A percentile compares a stretch with the other conserved stretches of the same genome.
phyloP scores from a whole-genome alignment of 2,888 invertebrate species.

The Chalcis sispes region DNA sequence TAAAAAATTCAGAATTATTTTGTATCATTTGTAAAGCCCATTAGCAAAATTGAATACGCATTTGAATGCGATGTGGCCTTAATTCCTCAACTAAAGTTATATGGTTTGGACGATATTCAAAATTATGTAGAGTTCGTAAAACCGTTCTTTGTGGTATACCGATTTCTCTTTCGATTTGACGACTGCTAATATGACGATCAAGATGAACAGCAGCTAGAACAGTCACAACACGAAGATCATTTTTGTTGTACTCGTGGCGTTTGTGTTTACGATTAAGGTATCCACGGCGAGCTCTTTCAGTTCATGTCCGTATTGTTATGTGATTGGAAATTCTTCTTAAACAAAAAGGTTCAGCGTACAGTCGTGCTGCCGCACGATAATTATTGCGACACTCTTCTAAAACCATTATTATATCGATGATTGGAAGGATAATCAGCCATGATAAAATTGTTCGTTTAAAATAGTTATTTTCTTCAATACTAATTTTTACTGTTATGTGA shows the following conservation, averaged over 20 bases:
- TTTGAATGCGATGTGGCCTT: too few species aligned
- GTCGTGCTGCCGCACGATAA: slow-evolving; percentile 25
- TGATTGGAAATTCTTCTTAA: slow-evolving; percentile 28
- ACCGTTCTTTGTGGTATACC: slow-evolving; percentile 49
- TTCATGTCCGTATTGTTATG: slow-evolving; percentile 9
- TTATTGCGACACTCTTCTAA: slow-evolving; percentile 13
- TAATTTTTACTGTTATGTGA: too few species aligned
- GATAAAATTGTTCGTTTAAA: not conserved
- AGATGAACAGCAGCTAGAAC: too few species aligned
- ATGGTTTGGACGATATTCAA: too few species aligned
- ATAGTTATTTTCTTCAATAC: not conserved
- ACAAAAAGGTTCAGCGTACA: slow-evolving; percentile 26
- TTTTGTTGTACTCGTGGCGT: too few species aligned
- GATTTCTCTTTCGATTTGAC: slow-evolving; percentile 45
- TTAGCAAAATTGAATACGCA: slow-evolving; percentile 7
- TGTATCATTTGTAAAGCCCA: too few species aligned
- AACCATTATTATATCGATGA: slow-evolving; percentile 40
- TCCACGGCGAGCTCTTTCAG: slow-evolving; percentile 31
- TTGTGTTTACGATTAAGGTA: slow-evolving; percentile 24
- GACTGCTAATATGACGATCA: slow-evolving; percentile 51
- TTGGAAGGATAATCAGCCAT: slow-evolving; percentile 13
- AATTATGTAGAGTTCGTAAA: slow-evolving; percentile 41
- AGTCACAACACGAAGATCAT: too few species aligned
- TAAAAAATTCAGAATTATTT: slow-evolving; percentile 7
- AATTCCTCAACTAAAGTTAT: too few species aligned